Percentiles rank a stretch among this genome's conserved stretches.
These are phyloP conservation scores for Bucorvus abyssinicus DNA, from an alignment of 2,797 vertebrate species.

Conservation along the genomic window DNA sequence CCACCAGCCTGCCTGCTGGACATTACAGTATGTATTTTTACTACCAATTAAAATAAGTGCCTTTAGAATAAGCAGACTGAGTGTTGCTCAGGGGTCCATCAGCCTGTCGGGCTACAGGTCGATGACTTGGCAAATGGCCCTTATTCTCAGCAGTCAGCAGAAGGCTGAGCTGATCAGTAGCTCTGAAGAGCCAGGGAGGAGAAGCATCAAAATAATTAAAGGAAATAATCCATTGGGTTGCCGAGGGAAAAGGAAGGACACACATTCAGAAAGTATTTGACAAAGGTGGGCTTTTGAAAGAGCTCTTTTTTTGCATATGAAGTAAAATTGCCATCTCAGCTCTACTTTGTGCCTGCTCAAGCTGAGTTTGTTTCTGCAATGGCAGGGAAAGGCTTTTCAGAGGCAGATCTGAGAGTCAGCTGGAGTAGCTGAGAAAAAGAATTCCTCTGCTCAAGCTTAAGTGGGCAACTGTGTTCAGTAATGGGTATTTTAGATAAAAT, in stretches of 20 bases:
- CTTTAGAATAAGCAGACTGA: not conserved
- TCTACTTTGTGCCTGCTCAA: not conserved
- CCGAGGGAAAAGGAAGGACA: not conserved
- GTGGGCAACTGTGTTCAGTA: not conserved
- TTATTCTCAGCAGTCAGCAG: not conserved
- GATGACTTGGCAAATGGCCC: not conserved
- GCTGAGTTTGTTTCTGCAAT: not conserved
- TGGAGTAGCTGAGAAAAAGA: not conserved
- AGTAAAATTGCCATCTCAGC: not conserved
- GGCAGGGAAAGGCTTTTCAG: not conserved
- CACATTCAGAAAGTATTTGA: not conserved
- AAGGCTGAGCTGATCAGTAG: not conserved
- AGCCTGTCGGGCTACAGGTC: not conserved
- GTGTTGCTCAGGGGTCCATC: not conserved
- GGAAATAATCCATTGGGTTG: not conserved
- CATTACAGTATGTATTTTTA: not conserved
- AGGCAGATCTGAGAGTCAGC: not conserved
- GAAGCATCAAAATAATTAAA: not conserved
- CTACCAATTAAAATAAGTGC: not conserved
- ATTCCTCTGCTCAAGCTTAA: constrained; percentile 8
- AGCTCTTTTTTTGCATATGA: not conserved
- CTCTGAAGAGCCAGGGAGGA: not conserved
- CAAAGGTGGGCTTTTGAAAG: not conserved
- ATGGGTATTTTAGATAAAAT: constrained; percentile 16
- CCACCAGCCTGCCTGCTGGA: not conserved